Percentiles rank a stretch among this genome's conserved stretches.
phyloP scores from a whole-genome alignment of 1,140 invertebrate species.

The Cotesia vestalis region DNA sequence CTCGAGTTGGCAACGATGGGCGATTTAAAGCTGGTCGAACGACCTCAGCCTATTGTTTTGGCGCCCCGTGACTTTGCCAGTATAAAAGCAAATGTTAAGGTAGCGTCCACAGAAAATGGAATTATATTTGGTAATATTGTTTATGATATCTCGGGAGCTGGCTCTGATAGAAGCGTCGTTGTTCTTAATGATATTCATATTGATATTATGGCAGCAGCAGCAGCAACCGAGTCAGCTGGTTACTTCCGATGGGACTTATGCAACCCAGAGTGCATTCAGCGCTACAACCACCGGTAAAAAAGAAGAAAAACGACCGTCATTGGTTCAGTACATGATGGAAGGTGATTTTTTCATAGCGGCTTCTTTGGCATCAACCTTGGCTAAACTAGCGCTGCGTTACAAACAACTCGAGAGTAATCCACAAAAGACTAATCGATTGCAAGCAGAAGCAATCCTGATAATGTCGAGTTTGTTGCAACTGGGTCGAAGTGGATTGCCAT shows the following conservation, averaged over 20 bases:
- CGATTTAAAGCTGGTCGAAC: conserved; percentile 97
- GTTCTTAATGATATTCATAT: conserved; percentile 99
- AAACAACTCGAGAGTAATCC: conserved; percentile 69
- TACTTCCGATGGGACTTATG: conserved; percentile 99
- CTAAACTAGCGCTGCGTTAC: conserved; percentile 88
- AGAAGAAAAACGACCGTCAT: conserved; percentile 76
- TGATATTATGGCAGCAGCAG: conserved; percentile 85
- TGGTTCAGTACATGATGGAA: conserved; percentile 89
- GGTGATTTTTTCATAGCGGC: conserved; percentile 98
- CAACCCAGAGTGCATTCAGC: conserved; percentile 96
- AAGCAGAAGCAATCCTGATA: conserved; percentile 87
- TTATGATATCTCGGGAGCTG: conserved; percentile 93
- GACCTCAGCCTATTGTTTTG: conserved; percentile 93
- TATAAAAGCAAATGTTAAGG: conserved; percentile 96
- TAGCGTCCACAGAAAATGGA: conserved; percentile 97
- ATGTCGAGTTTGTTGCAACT: conserved; percentile 88
- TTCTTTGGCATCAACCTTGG: conserved; percentile 87
- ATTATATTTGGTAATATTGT: conserved; percentile 99
- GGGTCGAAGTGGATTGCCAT: conserved; percentile 72
- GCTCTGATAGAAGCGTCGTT: conserved; percentile 94
- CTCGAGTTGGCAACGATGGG: conserved; percentile 97
- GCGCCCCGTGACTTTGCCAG: conserved; percentile 97
- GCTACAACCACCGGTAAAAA: conserved; percentile 71
- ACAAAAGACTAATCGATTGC: conserved; percentile 74
- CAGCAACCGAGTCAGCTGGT: conserved; percentile 73